These are phyloP conservation scores for Stichopus chloronotus DNA, from an alignment of 35 echinoderm and acorn worm species.

Conservation along the genomic window DNA sequence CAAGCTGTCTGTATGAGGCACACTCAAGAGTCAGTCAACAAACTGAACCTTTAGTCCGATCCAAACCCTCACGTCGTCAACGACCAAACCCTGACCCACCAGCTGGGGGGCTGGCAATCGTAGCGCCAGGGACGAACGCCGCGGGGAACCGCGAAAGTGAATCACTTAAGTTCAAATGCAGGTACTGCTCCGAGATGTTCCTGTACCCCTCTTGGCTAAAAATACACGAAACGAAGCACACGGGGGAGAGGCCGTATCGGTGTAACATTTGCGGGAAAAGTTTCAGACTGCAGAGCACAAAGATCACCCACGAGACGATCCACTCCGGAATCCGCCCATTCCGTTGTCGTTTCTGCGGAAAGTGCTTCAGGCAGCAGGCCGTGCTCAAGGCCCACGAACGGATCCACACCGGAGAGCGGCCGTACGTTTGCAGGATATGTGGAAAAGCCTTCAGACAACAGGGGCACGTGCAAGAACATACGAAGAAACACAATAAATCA, in stretches of 20 bases:
- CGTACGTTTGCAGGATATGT: constrained; percentile 47
- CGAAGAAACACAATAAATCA: not conserved
- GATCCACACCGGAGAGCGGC: constrained; percentile 63
- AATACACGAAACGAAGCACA: constrained; percentile 40
- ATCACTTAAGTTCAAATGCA: constrained; percentile 16
- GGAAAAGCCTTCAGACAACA: constrained; percentile 67
- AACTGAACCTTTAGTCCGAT: not conserved
- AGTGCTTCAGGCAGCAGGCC: constrained; percentile 51
- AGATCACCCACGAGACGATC: constrained; percentile 33
- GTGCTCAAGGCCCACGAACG: constrained; percentile 66
- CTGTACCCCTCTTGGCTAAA: constrained; percentile 10
- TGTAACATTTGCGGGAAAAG: constrained; percentile 7
- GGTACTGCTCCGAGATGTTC: constrained; percentile 44
- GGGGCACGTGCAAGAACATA: constrained; percentile 55
- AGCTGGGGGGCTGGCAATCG: not conserved
- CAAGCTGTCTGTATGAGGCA: not conserved
- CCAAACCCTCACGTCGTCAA: not conserved
- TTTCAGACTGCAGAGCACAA: constrained; percentile 20
- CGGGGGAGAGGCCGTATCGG: constrained; percentile 16
- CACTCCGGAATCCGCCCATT: constrained; percentile 65
- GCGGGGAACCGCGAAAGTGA: not conserved
- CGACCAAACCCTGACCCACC: not conserved
- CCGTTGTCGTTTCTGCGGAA: constrained; percentile 53
- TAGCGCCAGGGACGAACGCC: not conserved
- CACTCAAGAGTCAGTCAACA: not conserved